Evolutionary conservation across 2,888 invertebrate species (phyloP).

Genomic region (Rhingia campestris): DNA sequence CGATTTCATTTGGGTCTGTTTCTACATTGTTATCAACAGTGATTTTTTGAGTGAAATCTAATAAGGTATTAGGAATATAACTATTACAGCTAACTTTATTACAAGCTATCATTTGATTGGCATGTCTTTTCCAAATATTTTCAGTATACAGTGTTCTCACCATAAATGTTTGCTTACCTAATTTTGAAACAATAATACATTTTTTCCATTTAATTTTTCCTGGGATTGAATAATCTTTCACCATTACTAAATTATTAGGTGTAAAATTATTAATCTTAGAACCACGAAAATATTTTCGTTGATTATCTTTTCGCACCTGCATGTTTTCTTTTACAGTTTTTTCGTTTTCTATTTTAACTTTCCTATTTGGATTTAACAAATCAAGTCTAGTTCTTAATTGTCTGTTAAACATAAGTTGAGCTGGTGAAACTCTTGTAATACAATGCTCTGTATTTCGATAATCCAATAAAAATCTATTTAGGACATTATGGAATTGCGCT

Average conservation of each 20-base stretch:
- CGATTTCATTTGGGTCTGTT: neutral
- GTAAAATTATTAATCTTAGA: neutral
- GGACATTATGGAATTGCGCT: slow-evolving; percentile 45
- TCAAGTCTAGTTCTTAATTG: slow-evolving; percentile 58
- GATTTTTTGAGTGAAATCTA: neutral
- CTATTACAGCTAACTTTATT: neutral
- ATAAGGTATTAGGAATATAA: neutral
- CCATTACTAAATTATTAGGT: neutral
- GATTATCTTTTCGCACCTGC: neutral
- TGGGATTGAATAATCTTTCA: neutral
- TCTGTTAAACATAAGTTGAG: slow-evolving; percentile 68
- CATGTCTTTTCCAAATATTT: neutral
- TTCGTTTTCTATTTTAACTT: slow-evolving; percentile 2
- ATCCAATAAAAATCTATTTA: slow-evolving; percentile 66
- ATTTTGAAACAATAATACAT: neutral
- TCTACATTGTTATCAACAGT: neutral
- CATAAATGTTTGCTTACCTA: slow-evolving; percentile 1
- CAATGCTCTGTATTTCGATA: slow-evolving; percentile 46
- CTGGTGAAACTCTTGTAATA: slow-evolving; percentile 59
- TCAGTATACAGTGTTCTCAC: neutral
- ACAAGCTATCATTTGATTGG: neutral
- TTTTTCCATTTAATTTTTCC: neutral
- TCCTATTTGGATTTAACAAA: slow-evolving; percentile 60
- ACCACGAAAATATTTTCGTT: slow-evolving; percentile 5
- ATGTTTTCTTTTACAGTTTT: neutral